These are phyloP conservation scores for Catalaphyllia jardinei DNA, from an alignment of 64 coral and sea anemone species.

Conservation along the genomic window DNA sequence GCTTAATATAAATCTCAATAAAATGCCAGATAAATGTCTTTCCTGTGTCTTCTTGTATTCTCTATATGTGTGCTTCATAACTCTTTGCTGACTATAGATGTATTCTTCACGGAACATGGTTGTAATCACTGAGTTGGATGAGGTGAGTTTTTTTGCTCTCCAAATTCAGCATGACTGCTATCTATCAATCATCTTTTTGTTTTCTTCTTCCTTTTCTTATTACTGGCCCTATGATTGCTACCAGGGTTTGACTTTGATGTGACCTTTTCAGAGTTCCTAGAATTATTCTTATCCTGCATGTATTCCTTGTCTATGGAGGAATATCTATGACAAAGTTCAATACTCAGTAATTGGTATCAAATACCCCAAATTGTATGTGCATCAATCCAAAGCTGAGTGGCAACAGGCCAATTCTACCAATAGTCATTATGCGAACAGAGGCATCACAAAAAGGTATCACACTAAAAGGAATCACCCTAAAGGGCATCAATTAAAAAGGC, in stretches of 20 bases:
- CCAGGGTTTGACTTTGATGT: background rate
- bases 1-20: background rate
- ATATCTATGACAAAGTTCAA: no score
- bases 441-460: no score
- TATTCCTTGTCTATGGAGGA: background rate
- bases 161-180: background rate
- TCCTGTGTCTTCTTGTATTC: slow-evolving; percentile 9
- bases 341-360: no score
- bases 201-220: background rate
- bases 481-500: no score
- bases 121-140: slow-evolving; percentile 90
- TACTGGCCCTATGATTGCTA: background rate
- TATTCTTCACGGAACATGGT: slow-evolving; percentile 90
- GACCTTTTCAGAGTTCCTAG: background rate
- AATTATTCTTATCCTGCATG: background rate
- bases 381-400: no score
- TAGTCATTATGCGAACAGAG: no score
- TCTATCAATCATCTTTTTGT: background rate
- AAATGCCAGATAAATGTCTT: background rate
- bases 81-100: slow-evolving; percentile 62
- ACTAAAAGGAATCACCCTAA: no score
- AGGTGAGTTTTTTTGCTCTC: slow-evolving; percentile 61
- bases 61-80: slow-evolving; percentile 17
- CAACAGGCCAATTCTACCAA: no score
- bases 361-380: no score